Conservation (phyloP, 2,888 invertebrate genomes). For the Blera fallax region DNA sequence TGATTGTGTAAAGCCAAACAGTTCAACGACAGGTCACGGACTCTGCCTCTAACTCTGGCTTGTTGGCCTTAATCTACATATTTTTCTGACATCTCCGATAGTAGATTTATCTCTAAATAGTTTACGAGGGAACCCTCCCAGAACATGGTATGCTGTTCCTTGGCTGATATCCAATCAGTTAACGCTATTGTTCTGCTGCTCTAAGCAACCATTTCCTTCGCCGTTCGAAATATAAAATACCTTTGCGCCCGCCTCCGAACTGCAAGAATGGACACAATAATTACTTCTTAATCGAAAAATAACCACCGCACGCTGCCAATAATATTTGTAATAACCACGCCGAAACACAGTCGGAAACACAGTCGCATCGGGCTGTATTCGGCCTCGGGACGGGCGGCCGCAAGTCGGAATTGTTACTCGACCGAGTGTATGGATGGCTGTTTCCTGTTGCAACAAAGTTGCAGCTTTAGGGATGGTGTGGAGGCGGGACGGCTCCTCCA, state of each 20-base stretch:
- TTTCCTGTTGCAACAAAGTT: conserved; percentile 32
- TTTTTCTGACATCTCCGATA: conserved; percentile 53
- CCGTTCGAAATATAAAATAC: conserved; percentile 32
- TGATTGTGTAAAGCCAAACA: background rate
- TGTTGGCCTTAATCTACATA: conserved; percentile 55
- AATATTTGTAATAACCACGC: conserved; percentile 40
- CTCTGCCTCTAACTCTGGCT: background rate
- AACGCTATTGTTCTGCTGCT: conserved; percentile 60
- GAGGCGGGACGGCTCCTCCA: conserved; percentile 22
- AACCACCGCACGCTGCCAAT: conserved; percentile 63
- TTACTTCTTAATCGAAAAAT: conserved; percentile 72
- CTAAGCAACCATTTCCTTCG: conserved; percentile 42
- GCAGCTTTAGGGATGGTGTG: background rate
- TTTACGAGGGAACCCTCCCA: conserved; percentile 32
- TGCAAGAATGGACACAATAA: conserved; percentile 64
- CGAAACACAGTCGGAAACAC: conserved; percentile 31
- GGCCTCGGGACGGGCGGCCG: conserved; percentile 9
- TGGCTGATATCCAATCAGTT: conserved; percentile 70
- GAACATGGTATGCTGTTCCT: conserved; percentile 11
- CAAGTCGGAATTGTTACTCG: conserved; percentile 19
- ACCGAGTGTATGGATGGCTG: too few species aligned
- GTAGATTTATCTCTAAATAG: conserved; percentile 33
- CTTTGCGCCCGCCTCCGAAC: conserved; percentile 28
- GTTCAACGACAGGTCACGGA: conserved; percentile 56
- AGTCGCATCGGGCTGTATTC: conserved; percentile 12